These are phyloP conservation scores for Arctocebus calabarensis DNA, from an alignment of 2,797 vertebrate genomes.

Conservation along the genomic window DNA sequence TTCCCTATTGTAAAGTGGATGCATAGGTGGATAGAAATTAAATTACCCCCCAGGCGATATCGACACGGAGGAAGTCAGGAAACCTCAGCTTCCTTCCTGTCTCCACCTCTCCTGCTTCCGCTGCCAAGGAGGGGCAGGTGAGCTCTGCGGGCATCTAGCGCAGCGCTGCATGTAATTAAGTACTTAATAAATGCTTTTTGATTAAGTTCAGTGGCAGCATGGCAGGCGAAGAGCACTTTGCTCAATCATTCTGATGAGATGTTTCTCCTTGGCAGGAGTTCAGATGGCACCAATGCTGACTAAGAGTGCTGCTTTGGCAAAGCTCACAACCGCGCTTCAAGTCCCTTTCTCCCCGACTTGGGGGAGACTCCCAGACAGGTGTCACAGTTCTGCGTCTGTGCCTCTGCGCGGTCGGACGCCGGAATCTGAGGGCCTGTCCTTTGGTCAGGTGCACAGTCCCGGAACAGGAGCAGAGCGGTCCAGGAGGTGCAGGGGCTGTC, in stretches of 20 bases:
- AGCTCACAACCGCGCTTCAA: neutral
- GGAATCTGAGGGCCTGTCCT: neutral
- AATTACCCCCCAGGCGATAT: neutral
- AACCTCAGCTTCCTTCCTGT: constrained; percentile 27
- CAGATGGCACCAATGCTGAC: constrained; percentile 38
- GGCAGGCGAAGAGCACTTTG: constrained; percentile 15
- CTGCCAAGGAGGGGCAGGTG: neutral
- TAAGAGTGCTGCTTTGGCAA: constrained; percentile 7
- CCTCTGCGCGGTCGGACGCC: neutral
- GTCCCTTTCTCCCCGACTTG: neutral
- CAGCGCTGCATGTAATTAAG: constrained; percentile 24
- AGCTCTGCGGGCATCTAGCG: neutral
- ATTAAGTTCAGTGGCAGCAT: constrained; percentile 54
- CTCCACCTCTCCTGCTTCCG: neutral
- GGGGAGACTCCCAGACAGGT: neutral
- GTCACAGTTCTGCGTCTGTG: neutral
- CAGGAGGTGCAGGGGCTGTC: neutral
- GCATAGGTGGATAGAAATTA: neutral
- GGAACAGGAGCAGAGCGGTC: neutral
- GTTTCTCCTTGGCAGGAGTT: constrained; percentile 52
- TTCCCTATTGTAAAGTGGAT: neutral
- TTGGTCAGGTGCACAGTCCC: neutral
- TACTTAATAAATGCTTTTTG: constrained; percentile 62
- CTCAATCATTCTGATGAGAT: constrained; percentile 63
- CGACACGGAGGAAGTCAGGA: neutral